Evolutionary conservation across 2,797 vertebrate genomes (phyloP).

Genomic region (Lateolabrax maculatus): DNA sequence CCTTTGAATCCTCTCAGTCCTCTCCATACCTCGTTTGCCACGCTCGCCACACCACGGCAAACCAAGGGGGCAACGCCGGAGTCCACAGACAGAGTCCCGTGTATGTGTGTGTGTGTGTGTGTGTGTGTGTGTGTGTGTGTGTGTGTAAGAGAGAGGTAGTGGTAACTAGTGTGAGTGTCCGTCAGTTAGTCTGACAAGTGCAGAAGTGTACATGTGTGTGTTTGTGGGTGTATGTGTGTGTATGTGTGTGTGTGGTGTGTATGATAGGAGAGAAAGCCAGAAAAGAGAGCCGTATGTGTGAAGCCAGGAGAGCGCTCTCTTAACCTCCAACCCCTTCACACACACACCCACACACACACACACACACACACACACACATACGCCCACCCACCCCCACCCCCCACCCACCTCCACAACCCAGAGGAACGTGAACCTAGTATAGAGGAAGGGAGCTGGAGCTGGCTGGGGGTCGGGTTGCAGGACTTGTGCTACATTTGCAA

Average conservation of each 20-base stretch:
- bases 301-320: slow-evolving; percentile 73
- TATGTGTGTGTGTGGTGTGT: slow-evolving; percentile 48
- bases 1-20: slow-evolving; percentile 84
- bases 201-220: slow-evolving; percentile 55
- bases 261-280: slow-evolving; percentile 62
- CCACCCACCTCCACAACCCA: slow-evolving; percentile 69
- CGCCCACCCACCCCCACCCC: slow-evolving; percentile 22
- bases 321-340: slow-evolving; percentile 75
- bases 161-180: slow-evolving; percentile 58
- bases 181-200: slow-evolving; percentile 61
- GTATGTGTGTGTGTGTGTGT: slow-evolving; percentile 51
- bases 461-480: slow-evolving; percentile 85
- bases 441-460: slow-evolving; percentile 75
- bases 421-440: slow-evolving; percentile 84
- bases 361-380: slow-evolving; percentile 37
- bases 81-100: slow-evolving; percentile 68
- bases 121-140: slow-evolving; percentile 43
- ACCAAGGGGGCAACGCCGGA: slow-evolving; percentile 76
- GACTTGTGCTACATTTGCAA: slow-evolving; percentile 92
- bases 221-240: slow-evolving; percentile 23
- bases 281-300: slow-evolving; percentile 68
- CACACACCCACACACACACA: slow-evolving; percentile 48
- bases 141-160: slow-evolving; percentile 42
- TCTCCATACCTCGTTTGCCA: slow-evolving; percentile 86
- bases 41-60: slow-evolving; percentile 81